phyloP scores from a whole-genome alignment of 2,113 vertebrate genomes.

The Malurus elegans region DNA sequence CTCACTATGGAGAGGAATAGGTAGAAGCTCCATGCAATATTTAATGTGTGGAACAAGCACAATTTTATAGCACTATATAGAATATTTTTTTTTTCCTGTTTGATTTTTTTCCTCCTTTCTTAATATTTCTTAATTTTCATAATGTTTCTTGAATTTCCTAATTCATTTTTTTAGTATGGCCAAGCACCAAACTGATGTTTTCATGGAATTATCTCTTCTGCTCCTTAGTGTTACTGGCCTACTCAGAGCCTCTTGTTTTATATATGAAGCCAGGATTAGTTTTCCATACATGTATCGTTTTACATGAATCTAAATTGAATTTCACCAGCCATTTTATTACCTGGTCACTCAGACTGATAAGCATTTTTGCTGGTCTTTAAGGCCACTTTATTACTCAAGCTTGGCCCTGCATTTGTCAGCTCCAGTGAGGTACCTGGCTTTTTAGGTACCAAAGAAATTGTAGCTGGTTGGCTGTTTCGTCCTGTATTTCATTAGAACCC shows the following conservation, averaged over 20 bases:
- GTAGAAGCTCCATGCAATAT: not conserved
- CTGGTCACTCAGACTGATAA: not conserved
- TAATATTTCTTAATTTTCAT: not conserved
- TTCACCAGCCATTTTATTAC: conserved; percentile 4
- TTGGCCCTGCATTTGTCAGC: not conserved
- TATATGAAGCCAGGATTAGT: conserved; percentile 30
- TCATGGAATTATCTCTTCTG: not conserved
- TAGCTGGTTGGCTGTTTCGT: not conserved
- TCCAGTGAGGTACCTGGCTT: no score
- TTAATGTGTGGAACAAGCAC: not conserved
- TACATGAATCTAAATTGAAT: conserved; percentile 9
- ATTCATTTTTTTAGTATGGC: not conserved
- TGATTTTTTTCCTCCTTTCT: not conserved
- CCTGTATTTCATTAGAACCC: not conserved
- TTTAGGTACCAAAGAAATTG: not conserved
- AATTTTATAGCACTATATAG: not conserved
- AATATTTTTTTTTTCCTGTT: not conserved
- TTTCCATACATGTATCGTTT: not conserved
- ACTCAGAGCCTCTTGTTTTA: conserved; percentile 16
- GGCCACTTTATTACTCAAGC: not conserved
- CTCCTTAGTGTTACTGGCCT: not conserved
- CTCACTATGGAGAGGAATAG: not conserved
- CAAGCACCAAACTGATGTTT: not conserved
- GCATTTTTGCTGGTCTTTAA: not conserved
- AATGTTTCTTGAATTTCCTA: not conserved